These are phyloP conservation scores for Conger conger DNA, from an alignment of 2,113 vertebrate genomes.

Conservation along the genomic window DNA sequence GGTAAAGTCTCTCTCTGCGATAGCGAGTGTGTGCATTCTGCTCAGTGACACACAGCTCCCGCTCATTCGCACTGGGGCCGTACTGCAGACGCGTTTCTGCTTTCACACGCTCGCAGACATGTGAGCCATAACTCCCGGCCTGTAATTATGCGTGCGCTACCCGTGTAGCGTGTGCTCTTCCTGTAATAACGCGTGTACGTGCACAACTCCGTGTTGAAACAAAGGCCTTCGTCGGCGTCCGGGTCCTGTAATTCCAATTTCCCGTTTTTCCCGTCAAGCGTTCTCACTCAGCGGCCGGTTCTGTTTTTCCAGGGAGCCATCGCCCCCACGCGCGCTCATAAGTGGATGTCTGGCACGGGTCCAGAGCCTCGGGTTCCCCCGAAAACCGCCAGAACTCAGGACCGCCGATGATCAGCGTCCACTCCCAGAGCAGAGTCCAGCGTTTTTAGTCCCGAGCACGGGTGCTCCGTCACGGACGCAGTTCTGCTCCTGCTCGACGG, in stretches of 20 bases:
- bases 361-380: not conserved
- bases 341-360: not conserved
- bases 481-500: too few relatives aligned
- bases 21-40: not conserved
- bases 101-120: not conserved
- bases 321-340: slow-evolving; percentile 18
- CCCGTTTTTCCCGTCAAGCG: slow-evolving; percentile 48
- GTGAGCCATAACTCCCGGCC: not conserved
- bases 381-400: too few relatives aligned
- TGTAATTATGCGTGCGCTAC: not conserved
- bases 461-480: too few relatives aligned
- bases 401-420: too few relatives aligned
- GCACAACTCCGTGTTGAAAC: slow-evolving; percentile 25
- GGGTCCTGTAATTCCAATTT: slow-evolving; percentile 50
- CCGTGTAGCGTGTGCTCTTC: slow-evolving; percentile 34
- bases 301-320: slow-evolving; percentile 52
- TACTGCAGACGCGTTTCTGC: slow-evolving; percentile 40
- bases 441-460: too few relatives aligned
- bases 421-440: too few relatives aligned
- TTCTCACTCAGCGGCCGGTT: slow-evolving; percentile 56
- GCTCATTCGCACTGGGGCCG: slow-evolving; percentile 22
- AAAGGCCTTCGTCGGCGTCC: too few relatives aligned
- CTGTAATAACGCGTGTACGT: slow-evolving; percentile 43
- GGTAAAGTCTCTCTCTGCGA: slow-evolving; percentile 60
- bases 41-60: not conserved